These are phyloP conservation scores for Odontothrips loti DNA, from an alignment of 2,888 invertebrate genomes.

Conservation along the genomic window DNA sequence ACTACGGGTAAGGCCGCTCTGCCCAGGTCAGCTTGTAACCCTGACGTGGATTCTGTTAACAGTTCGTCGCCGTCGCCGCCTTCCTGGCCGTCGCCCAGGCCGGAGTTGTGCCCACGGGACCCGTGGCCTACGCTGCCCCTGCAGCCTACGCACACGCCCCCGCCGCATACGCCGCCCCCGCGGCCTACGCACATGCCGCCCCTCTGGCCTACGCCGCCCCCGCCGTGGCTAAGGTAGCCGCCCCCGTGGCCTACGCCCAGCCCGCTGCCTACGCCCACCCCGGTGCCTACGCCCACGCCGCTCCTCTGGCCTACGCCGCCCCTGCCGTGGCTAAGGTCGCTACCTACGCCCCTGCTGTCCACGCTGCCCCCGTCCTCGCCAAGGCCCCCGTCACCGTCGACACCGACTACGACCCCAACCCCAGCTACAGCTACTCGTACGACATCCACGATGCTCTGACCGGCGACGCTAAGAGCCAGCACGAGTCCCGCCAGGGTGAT, in stretches of 20 bases:
- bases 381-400: not conserved
- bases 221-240: constrained; percentile 30
- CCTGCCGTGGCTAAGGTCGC: constrained; percentile 28
- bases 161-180: constrained; percentile 31
- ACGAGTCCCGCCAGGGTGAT: constrained; percentile 39
- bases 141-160: constrained; percentile 28
- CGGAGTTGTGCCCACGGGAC: constrained; percentile 40
- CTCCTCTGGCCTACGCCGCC: constrained; percentile 35
- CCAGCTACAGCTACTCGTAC: constrained; percentile 39
- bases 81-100: constrained; percentile 42
- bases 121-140: constrained; percentile 35
- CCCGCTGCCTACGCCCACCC: constrained; percentile 27
- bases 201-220: constrained; percentile 38
- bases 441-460: constrained; percentile 41
- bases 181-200: constrained; percentile 33
- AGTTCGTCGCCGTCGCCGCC: constrained; percentile 38
- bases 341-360: not conserved
- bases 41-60: constrained; percentile 13
- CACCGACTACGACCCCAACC: constrained; percentile 23
- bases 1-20: not conserved
- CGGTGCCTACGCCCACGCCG: constrained; percentile 28
- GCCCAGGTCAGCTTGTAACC: no score
- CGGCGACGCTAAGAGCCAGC: constrained; percentile 41
- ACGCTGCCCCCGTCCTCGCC: constrained; percentile 12
- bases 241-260: constrained; percentile 30